Conservation (phyloP, 1,140 invertebrate genomes). For the Sinonovacula constricta region DNA sequence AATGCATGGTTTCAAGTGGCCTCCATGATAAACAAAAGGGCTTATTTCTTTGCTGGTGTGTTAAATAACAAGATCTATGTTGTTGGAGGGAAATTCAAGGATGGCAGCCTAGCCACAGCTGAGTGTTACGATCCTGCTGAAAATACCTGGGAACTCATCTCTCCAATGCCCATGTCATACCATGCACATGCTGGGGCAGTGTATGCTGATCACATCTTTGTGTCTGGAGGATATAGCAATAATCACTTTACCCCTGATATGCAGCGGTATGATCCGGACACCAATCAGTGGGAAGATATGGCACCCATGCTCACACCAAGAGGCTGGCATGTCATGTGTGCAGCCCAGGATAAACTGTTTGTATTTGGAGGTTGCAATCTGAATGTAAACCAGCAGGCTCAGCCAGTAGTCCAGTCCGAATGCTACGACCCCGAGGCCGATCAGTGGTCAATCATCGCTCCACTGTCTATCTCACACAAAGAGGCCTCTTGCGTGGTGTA, state of each 20-base stretch:
- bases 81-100: conserved; percentile 78
- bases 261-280: conserved; percentile 75
- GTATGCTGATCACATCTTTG: conserved; percentile 75
- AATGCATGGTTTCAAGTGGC: conserved; percentile 77
- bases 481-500: conserved; percentile 78
- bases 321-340: conserved; percentile 79
- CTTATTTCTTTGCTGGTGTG: conserved; percentile 78
- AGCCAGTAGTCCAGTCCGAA: conserved; percentile 85
- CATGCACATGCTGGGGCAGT: conserved; percentile 78
- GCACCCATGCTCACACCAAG: conserved; percentile 77
- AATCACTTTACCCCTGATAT: conserved; percentile 78
- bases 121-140: conserved; percentile 76
- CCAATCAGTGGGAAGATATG: conserved; percentile 78
- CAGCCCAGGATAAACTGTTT: conserved; percentile 85
- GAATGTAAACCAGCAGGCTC: conserved; percentile 84
- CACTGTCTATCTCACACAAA: conserved; percentile 81
- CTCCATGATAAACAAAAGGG: conserved; percentile 77
- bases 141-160: conserved; percentile 76
- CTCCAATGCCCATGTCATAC: conserved; percentile 76
- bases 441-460: conserved; percentile 84
- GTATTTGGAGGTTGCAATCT: conserved; percentile 85
- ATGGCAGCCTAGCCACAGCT: conserved; percentile 76
- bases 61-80: conserved; percentile 75
- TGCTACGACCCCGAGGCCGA: conserved; percentile 84
- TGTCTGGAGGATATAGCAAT: conserved; percentile 78